phyloP scores from a whole-genome alignment of 2,113 vertebrate species.

The Prochilodus magdalenae region DNA sequence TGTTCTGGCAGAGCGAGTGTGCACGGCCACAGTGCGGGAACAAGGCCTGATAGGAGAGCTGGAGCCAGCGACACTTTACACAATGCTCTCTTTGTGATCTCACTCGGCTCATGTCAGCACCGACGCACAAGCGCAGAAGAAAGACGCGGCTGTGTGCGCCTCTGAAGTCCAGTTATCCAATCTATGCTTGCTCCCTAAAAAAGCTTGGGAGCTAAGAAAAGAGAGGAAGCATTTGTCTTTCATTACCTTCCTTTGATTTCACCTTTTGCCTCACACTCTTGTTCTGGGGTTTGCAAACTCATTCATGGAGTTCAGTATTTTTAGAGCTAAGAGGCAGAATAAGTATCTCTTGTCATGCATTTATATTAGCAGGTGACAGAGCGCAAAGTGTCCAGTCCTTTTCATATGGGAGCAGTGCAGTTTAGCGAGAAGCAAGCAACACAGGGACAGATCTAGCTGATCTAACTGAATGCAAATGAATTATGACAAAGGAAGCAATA shows the following conservation, averaged over 20 bases:
- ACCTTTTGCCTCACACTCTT: not conserved
- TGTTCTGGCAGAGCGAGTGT: conserved; percentile 31
- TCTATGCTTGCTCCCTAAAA: conserved; percentile 11
- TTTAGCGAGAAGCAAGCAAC: too few species aligned
- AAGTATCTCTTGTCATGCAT: too few species aligned
- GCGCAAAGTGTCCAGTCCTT: too few species aligned
- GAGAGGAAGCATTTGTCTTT: not conserved
- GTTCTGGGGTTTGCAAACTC: not conserved
- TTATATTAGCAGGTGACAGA: too few species aligned
- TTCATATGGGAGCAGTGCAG: too few species aligned
- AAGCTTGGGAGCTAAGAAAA: not conserved
- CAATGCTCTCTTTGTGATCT: conserved; percentile 62
- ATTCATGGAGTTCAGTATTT: not conserved
- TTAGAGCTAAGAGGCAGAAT: too few species aligned
- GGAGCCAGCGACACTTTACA: conserved; percentile 46
- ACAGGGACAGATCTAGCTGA: too few species aligned
- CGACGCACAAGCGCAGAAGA: conserved; percentile 48
- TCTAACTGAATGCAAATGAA: too few species aligned
- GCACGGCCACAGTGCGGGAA: conserved; percentile 4
- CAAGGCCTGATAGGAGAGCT: conserved; percentile 33
- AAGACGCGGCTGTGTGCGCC: conserved; percentile 29
- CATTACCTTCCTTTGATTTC: not conserved
- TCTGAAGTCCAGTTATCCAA: conserved; percentile 32
- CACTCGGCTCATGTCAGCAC: conserved; percentile 45
- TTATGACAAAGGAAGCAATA: too few species aligned